Percentiles rank a stretch among this genome's conserved stretches.
Evolutionary conservation across 1,140 invertebrate genomes (phyloP).

Genomic region (Mycetomoellerius zeteki): DNA sequence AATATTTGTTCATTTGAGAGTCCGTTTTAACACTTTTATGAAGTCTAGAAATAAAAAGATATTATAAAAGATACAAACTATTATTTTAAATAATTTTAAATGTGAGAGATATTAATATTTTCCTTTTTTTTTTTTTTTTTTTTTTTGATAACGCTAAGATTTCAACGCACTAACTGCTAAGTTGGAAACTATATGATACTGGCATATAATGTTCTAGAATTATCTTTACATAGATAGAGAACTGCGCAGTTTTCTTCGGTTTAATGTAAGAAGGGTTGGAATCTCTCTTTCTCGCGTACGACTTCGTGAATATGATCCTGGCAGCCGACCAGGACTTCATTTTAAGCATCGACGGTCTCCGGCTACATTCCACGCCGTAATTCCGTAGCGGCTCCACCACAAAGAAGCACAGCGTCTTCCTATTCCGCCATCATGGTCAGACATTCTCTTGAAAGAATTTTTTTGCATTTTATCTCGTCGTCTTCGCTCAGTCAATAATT

Average conservation of each 20-base stretch:
- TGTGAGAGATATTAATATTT: not conserved
- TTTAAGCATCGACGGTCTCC: constrained; percentile 53
- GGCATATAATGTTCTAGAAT: constrained; percentile 1
- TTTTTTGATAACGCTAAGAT: not conserved
- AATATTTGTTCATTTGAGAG: not conserved
- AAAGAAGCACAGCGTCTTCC: constrained; percentile 15
- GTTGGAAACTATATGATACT: not conserved
- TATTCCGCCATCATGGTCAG: constrained; percentile 22
- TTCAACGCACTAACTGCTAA: not conserved
- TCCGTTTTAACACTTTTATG: not conserved
- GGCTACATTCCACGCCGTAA: constrained; percentile 33
- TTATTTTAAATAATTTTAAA: not conserved
- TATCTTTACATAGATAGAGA: constrained; percentile 23
- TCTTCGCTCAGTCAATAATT: not conserved
- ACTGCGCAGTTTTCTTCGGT: constrained; percentile 73
- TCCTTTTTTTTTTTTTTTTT: not conserved
- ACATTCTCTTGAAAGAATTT: constrained; percentile 15
- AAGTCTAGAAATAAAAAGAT: not conserved
- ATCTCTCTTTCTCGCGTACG: constrained; percentile 15
- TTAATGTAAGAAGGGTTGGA: not conserved
- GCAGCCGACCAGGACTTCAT: constrained; percentile 63
- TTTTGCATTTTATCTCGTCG: not conserved
- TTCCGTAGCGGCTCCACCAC: constrained; percentile 17
- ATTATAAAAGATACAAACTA: not conserved
- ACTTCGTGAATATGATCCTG: constrained; percentile 62